A percentile compares a stretch with the other conserved stretches of the same genome.
Evolutionary conservation across 2,888 invertebrate genomes (phyloP).

Genomic region (Meiosimyza platycephala): DNA sequence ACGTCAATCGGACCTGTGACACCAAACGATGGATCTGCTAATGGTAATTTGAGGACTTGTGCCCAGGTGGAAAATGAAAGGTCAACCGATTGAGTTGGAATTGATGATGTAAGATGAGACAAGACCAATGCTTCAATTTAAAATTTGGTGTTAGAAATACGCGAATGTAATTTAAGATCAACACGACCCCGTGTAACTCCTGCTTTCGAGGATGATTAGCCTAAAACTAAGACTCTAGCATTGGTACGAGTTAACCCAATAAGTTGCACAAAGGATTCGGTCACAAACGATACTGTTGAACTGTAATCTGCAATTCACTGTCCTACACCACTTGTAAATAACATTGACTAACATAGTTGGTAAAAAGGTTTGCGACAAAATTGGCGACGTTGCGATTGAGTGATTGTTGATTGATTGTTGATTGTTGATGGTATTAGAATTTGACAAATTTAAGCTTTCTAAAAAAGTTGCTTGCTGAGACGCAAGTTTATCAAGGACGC

Average conservation of each 20-base stretch:
- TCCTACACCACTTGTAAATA: background rate
- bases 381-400: too few relatives aligned
- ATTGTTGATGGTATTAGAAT: too few relatives aligned
- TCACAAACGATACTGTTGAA: constrained; percentile 35
- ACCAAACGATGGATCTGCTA: constrained; percentile 42
- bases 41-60: constrained; percentile 14
- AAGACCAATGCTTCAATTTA: constrained; percentile 26
- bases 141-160: background rate
- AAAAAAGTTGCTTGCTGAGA: too few relatives aligned
- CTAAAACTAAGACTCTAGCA: constrained; percentile 28
- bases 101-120: constrained; percentile 26
- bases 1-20: constrained; percentile 38
- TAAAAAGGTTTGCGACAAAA: background rate
- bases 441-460: too few relatives aligned
- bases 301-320: constrained; percentile 21
- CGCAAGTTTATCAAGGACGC: too few relatives aligned
- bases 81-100: constrained; percentile 22
- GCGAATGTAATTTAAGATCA: constrained; percentile 19
- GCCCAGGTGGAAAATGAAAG: constrained; percentile 25
- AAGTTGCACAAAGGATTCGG: constrained; percentile 33
- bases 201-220: constrained; percentile 23
- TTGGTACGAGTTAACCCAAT: constrained; percentile 13
- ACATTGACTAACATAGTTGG: constrained; percentile 6
- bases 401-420: too few relatives aligned
- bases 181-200: constrained; percentile 34